phyloP scores from a whole-genome alignment of 2,113 vertebrate genomes.

The Malurus alboscapulatus region DNA sequence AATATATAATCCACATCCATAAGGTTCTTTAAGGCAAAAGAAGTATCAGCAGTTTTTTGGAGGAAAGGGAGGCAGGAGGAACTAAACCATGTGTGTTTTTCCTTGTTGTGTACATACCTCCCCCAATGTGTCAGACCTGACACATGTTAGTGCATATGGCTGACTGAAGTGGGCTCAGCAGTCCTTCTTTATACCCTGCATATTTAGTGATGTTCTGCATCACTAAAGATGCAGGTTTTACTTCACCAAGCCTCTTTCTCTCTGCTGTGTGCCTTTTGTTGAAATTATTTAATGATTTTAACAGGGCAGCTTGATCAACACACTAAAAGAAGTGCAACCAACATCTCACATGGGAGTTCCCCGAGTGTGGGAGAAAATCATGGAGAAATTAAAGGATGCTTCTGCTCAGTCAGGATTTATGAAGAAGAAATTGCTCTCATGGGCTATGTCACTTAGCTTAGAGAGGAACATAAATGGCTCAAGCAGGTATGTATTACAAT shows the following conservation, averaged over 20 bases:
- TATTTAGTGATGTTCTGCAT: not conserved
- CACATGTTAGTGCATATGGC: not conserved
- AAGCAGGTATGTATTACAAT: conserved; percentile 65
- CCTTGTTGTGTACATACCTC: not conserved
- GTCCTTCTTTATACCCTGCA: not conserved
- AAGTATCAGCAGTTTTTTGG: not conserved
- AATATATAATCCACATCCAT: not conserved
- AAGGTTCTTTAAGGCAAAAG: not conserved
- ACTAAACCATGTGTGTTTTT: not conserved
- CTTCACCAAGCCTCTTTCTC: not conserved
- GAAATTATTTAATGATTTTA: not conserved
- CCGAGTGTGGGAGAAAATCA: conserved; percentile 91
- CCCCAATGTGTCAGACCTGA: not conserved
- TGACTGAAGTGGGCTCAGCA: not conserved
- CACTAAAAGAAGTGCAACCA: conserved; percentile 81
- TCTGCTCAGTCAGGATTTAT: conserved; percentile 80
- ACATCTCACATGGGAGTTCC: conserved; percentile 89
- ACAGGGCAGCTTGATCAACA: conserved; percentile 82
- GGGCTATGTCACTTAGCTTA: conserved; percentile 85
- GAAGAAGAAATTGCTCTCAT: conserved; percentile 83
- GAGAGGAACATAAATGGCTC: conserved; percentile 76
- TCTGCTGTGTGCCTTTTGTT: not conserved
- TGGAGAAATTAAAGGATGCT: conserved; percentile 85
- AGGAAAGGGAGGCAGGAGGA: not conserved
- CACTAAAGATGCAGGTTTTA: not conserved